Conservation (phyloP, 2,888 invertebrate genomes). For the Yponomeuta cagnagella region DNA sequence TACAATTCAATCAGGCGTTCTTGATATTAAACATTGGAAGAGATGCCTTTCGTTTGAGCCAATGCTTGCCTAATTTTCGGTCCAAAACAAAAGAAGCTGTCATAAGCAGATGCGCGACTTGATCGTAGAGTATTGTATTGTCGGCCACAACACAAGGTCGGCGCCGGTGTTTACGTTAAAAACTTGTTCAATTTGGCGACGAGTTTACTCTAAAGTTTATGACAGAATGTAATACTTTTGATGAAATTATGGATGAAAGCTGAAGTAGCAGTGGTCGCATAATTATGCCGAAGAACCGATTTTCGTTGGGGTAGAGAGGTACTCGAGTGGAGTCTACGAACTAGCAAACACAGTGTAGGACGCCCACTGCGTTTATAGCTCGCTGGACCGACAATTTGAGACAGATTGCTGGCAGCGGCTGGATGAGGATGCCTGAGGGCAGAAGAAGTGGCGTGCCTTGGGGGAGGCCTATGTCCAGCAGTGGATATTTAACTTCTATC, state of each 20-base stretch:
- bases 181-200: background rate
- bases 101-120: background rate
- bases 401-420: too few relatives aligned
- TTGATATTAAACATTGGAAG: background rate
- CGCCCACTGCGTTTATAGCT: too few relatives aligned
- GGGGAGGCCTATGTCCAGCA: too few relatives aligned
- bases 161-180: background rate
- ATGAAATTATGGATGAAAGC: background rate
- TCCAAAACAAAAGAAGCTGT: background rate
- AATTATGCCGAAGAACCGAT: too few relatives aligned
- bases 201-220: background rate
- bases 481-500: too few relatives aligned
- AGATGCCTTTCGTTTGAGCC: background rate
- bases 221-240: background rate
- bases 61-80: background rate
- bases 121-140: background rate
- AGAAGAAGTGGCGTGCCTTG: too few relatives aligned
- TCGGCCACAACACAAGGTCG: slow-evolving; percentile 1
- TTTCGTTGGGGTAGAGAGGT: too few relatives aligned
- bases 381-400: too few relatives aligned
- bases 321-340: too few relatives aligned
- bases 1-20: background rate
- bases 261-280: too few relatives aligned
- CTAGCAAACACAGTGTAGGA: too few relatives aligned
- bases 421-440: too few relatives aligned